Evolutionary conservation across 1,140 invertebrate species (phyloP), one percentile per base, ranked within the genome.

Genomic region (Drosophila asahinai): DNA sequence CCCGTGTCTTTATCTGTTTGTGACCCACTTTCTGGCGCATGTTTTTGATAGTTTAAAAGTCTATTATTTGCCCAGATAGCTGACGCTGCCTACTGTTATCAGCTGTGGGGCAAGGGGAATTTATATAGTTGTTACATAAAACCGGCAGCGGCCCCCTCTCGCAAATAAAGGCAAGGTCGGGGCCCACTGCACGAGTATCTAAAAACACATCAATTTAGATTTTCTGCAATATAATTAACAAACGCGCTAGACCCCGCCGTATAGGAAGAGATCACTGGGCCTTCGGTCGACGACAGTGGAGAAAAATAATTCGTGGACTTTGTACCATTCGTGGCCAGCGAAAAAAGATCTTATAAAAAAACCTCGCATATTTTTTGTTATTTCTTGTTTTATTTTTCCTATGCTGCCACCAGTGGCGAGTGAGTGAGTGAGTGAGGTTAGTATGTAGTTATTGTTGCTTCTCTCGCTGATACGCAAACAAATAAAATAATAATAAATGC

Each of bases 401-500:
- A 36, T 54, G 63, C 38, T 54, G 17, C 9, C 3, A n/a, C 5
- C 19, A 38, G 54, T 9, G 8, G 8, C 33, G 17, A 55, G 52
- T 22, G 30, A 36, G 58, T 59, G 22, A 42, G 54, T 15, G 33
- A 55, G 33, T n/a, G n/a, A n/a, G n/a, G 19, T 19, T 42, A 27
- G 38, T 67, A 11, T 55, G 3, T 54, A n/a, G 40, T 38, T 58
- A 19, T 72, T 72, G 66, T 57, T 72, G 38, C 27, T 43, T 17
- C 27, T 42, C 68, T 59, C 40, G 59, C 49, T 58, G 42, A 64
- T 77, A 71, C 55, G 74, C 73, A 79, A 68, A 86, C 81, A 83
- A 87, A 80, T 67, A 89, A 86, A 86, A 79, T 66, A 86, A 74
- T 74, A 83, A 80, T 67, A 89, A 86, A 86, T 72, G 83, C 83